Base-by-base conservation (phyloP, 1,140 invertebrate species). In the Papilio polytes region DNA sequence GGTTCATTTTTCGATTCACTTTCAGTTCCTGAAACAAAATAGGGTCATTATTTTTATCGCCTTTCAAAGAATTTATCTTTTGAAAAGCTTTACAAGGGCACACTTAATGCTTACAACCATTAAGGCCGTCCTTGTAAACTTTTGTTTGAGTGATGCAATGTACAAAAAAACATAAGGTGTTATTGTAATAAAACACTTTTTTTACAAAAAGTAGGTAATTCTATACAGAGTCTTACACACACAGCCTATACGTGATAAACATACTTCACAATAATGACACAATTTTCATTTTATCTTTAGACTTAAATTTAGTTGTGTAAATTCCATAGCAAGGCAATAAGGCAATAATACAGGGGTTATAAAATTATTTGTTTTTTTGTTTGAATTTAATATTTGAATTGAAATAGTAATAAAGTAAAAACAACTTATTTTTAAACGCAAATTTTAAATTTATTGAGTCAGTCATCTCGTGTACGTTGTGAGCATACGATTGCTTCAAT, bases 1-100 rank as follows among this genome's bases (percentile, higher is more conserved):
- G 31, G 18, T 59, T 53, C 76, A 78, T 78, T 76, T 76, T 76
- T 51, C 20, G 26, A 26, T 22, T 76, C 48, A 76, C 22, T 26
- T 76, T 26, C 22, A 76, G 20, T 51, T 18, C 74, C 74, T 76
- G 74, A 76, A 76, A 76, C 20, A 51, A 76, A 26, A 76, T 22
- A 74, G 20, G 22, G 12, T 76, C 74, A 76, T 76, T 44, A 74
- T 44, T 74, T 74, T 36, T 76, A 74, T 70, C 12, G 26, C 12
- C 22, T 70, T 70, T 70, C 63, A 70, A 15, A 70, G 26, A 1
- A 26, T 70, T 70, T 70, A 70, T 70, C 63, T 70, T 36, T 31
- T 70, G 63, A 15, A 70, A 70, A 31, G 22, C 13, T 31, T 70
- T 31, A 70, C 26, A 70, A 15, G 63, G 63, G 4, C 63, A 36